Base-by-base conservation (phyloP, 2,888 invertebrate genomes). In the Pimpla rufipes region DNA sequence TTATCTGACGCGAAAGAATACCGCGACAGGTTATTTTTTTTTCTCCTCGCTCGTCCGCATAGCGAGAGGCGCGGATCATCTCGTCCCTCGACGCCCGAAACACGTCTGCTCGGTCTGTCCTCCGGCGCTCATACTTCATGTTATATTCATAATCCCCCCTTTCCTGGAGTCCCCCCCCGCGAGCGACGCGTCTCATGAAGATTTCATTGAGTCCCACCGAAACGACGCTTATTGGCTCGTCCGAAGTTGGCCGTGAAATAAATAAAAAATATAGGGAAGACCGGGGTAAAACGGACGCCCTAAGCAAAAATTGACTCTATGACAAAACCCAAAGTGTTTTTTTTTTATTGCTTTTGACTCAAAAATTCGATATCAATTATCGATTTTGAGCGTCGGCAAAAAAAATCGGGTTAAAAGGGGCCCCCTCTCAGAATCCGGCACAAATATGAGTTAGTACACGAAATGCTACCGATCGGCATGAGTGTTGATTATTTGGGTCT, bases 121-220 rank as follows among this genome's bases (percentile, higher is more conserved):
- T 59, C 42, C 42, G 37, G 59, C 42, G 47, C 23, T 35, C 45
- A 57, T 37, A 50, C 71, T 71, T 79, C 76, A 76, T 83, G 71
- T 83, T 79, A 67, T 79, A 79, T 76, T 83, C 79, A 79, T 79
- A 76, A 83, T 75, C 66, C 18, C 18, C 29, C 35, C 55, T 47
- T 73, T 52, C 66, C 59, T 67, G 75, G 52, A 68, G 5, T 2
- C 29, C 29, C 29, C 5, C 52, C 76, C 67, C 55, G 57, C n/a
- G 40, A 57, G 42, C 76, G 40, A 66, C 13, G 52, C 62, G 21
- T 71, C 79, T 79, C 79, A 73, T 83, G 68, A 85, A 85, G 83
- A 79, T 79, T 85, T 73, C 75, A 85, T 77, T 73, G 62, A 79
- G 67, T 40, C 45, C 67, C 10, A 29, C 13, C 29, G 45, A 59